Base-by-base conservation (phyloP, 2,888 invertebrate genomes). In the Neoscelio sp. region DNA sequence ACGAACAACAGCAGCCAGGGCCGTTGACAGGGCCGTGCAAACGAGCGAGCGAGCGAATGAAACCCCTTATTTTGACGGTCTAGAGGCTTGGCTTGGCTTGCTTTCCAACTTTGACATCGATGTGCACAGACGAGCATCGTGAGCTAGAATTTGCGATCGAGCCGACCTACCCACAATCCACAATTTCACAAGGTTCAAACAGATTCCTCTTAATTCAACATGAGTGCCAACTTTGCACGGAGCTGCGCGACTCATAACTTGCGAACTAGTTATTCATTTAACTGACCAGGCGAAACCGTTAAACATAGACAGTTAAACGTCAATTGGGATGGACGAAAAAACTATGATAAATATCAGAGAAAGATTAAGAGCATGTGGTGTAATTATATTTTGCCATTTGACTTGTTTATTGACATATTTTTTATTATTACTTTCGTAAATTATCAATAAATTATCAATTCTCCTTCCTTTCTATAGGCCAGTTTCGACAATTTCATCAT, bases 51-150 rank as follows among this genome's bases (percentile, higher is more conserved):
- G 18, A 52, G n/a, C 46, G 28, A 60, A 50, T 33, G 28, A 60
- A 75, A 67, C 68, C 80, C 80, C 78, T 83, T 81, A 82, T 74
- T 76, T 76, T 46, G 58, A 56, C 77, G 30, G 20, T 68, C 65
- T 50, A 17, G 13, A 56, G 74, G 76, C 38, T 67, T 23, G 42
- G 46, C n/a, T n/a, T n/a, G 40, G 44, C 80, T 79, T 78, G 35
- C 83, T 82, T 81, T 79, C 81, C 67, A 62, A 40, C 77, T 56
- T 52, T 50, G 58, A 74, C 60, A 52, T 60, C 73, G 56, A 38
- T 42, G 50, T 42, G 48, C 33, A 30, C 28, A 12, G 18, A 17
- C 17, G 18, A 35, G 26, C 30, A 8, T 18, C 62, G 46, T 30
- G 18, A 40, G 67, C 10, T 54, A 30, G 52, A 68, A 68, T 67